These are phyloP conservation scores for Chrysochloris asiatica DNA, from an alignment of 2,113 vertebrate species.

Conservation along the genomic window DNA sequence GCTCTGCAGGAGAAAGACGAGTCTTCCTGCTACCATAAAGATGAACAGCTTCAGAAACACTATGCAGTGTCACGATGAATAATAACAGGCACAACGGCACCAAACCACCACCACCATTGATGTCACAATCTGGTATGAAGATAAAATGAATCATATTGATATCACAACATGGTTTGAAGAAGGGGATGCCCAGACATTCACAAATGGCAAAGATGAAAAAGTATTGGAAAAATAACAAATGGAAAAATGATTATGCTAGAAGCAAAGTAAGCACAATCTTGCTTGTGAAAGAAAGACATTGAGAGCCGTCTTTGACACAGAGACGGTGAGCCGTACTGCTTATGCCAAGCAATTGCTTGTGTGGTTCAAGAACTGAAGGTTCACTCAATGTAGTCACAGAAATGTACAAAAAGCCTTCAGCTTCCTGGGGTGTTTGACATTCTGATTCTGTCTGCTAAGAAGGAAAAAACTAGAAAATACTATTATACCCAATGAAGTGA, in stretches of 20 bases:
- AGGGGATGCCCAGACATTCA: neutral
- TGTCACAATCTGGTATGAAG: no score
- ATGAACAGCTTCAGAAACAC: no score
- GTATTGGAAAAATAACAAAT: neutral
- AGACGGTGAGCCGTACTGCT: no score
- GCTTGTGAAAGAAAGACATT: no score
- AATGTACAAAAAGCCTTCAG: neutral
- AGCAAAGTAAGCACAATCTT: neutral
- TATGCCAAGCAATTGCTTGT: neutral
- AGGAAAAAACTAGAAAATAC: neutral
- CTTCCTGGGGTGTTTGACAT: neutral
- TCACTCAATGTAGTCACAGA: neutral
- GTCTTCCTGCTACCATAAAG: no score
- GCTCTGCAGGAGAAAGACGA: no score
- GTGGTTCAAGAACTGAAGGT: neutral
- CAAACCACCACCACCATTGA: no score
- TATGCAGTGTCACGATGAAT: no score
- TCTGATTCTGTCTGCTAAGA: neutral
- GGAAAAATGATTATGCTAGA: neutral
- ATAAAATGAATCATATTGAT: neutral
- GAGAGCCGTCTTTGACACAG: no score
- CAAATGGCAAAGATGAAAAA: neutral
- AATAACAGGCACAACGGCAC: no score
- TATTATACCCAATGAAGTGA: neutral
- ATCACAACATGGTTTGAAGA: neutral